Evolutionary conservation across 2,888 invertebrate species (phyloP).

Genomic region (Oligia strigilis): DNA sequence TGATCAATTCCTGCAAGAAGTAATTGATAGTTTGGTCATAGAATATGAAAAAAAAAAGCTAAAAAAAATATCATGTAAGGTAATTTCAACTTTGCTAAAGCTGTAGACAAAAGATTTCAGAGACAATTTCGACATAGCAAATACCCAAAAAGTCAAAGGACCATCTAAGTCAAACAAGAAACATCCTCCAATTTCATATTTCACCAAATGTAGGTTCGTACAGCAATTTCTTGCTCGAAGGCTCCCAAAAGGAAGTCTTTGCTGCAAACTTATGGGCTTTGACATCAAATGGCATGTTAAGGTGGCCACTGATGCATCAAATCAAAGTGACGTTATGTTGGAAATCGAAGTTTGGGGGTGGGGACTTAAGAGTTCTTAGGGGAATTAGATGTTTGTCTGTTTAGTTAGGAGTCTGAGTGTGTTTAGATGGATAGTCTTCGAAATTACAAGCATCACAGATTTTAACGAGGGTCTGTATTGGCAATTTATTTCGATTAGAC

Average conservation of each 20-base stretch:
- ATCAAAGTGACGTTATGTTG: constrained; percentile 71
- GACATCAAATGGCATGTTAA: constrained; percentile 68
- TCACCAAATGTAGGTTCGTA: constrained; percentile 66
- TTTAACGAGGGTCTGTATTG: neutral
- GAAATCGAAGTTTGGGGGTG: constrained; percentile 39
- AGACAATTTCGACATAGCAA: constrained; percentile 6
- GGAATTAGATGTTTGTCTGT: constrained; percentile 29
- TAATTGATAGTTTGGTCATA: constrained; percentile 96
- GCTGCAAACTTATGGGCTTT: constrained; percentile 65
- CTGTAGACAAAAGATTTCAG: neutral
- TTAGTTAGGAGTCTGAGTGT: constrained; percentile 4
- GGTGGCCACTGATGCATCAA: constrained; percentile 76
- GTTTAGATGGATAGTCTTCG: neutral
- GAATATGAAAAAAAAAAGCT: constrained; percentile 97
- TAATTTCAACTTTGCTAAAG: neutral
- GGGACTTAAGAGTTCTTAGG: constrained; percentile 20
- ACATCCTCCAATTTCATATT: constrained; percentile 57
- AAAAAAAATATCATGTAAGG: constrained; percentile 92
- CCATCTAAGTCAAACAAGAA: constrained; percentile 37
- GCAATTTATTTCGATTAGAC: neutral
- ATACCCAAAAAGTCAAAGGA: constrained; percentile 5
- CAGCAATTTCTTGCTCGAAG: constrained; percentile 75
- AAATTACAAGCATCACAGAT: neutral
- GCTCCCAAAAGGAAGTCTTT: constrained; percentile 66
- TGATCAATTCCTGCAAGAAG: constrained; percentile 95